phyloP scores from a whole-genome alignment of 2,888 invertebrate genomes.

The Mesorhabditis sp. region DNA sequence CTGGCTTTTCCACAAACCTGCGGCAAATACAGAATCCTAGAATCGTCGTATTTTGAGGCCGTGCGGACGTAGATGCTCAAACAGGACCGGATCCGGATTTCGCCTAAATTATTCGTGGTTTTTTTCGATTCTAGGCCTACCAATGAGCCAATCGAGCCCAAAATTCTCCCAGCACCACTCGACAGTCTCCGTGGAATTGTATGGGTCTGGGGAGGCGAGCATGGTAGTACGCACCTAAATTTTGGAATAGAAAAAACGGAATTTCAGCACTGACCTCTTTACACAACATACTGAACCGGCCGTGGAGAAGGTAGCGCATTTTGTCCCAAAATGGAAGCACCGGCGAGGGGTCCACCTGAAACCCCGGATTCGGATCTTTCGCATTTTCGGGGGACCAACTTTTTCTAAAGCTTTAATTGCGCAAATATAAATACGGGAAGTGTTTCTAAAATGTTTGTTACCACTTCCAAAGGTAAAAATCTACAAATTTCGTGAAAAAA shows the following conservation, averaged over 20 bases:
- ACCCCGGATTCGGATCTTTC: too few species aligned
- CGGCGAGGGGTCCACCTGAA: conserved; percentile 77
- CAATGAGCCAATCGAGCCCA: conserved; percentile 92
- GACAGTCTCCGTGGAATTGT: conserved; percentile 98
- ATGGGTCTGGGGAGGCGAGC: conserved; percentile 90
- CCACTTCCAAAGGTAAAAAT: too few species aligned
- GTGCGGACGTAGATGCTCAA: conserved; percentile 90
- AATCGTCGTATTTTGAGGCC: conserved; percentile 97
- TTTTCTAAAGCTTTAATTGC: too few species aligned
- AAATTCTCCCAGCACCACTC: conserved; percentile 91
- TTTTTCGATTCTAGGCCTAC: conserved; percentile 59
- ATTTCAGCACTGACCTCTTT: conserved; percentile 64
- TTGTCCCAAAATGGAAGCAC: conserved; percentile 97
- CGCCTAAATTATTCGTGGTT: conserved; percentile 20
- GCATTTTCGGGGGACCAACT: too few species aligned
- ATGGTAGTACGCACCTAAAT: conserved; percentile 73
- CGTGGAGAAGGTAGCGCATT: conserved; percentile 79
- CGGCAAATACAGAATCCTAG: conserved; percentile 84
- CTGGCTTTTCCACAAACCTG: conserved; percentile 67
- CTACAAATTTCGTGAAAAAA: too few species aligned
- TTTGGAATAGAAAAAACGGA: neutral
- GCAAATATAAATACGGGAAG: too few species aligned
- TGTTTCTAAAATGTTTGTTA: too few species aligned
- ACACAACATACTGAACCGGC: conserved; percentile 81
- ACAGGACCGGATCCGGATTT: conserved; percentile 74